Conservation (phyloP, 1,140 invertebrate genomes). For the Sinonovacula constricta region DNA sequence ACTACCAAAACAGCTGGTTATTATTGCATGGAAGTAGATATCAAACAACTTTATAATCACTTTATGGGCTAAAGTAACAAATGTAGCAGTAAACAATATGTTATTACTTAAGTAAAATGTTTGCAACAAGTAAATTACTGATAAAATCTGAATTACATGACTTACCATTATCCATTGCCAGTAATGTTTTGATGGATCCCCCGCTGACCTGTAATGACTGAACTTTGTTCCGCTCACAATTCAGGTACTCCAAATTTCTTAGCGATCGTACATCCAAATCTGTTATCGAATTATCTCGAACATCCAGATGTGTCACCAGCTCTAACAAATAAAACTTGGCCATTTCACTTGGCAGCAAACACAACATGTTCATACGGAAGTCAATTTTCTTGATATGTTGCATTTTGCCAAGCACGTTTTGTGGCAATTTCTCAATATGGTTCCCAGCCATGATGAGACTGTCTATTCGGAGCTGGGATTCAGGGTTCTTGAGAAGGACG, state of each 20-base stretch:
- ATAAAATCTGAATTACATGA: no score
- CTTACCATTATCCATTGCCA: constrained; percentile 76
- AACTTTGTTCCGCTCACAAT: constrained; percentile 76
- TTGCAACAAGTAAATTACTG: no score
- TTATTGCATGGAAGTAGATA: no score
- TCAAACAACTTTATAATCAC: no score
- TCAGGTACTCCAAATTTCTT: constrained; percentile 75
- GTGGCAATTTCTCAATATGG: constrained; percentile 69
- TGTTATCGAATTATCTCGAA: constrained; percentile 74
- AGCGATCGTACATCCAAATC: constrained; percentile 76
- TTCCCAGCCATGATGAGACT: constrained; percentile 79
- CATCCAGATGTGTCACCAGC: constrained; percentile 76
- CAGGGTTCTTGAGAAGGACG: constrained; percentile 65
- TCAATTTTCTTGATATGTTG: constrained; percentile 77
- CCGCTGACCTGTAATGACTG: constrained; percentile 74
- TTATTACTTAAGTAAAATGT: no score
- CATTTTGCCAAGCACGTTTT: constrained; percentile 71
- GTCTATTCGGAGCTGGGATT: constrained; percentile 67
- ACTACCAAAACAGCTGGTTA: no score
- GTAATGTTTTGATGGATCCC: constrained; percentile 69
- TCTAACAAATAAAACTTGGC: constrained; percentile 75
- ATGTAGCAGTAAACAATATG: no score
- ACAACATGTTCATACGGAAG: constrained; percentile 76
- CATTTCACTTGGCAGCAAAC: constrained; percentile 73
- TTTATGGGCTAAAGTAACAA: constrained; percentile 25